Conservation (phyloP, 1,140 invertebrate species). For the Antheraea mylitta region DNA sequence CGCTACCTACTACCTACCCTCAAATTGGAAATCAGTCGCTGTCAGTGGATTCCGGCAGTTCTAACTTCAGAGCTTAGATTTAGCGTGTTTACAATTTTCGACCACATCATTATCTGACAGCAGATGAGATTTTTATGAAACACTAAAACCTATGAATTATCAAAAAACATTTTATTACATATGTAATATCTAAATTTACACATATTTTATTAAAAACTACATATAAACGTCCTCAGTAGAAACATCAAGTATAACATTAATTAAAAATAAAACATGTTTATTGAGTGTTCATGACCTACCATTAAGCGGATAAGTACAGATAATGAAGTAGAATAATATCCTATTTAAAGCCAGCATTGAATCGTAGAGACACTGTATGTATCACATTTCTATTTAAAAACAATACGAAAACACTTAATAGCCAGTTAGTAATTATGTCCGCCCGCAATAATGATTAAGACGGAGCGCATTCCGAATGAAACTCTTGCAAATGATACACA, state of each 20-base stretch:
- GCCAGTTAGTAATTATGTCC: not conserved
- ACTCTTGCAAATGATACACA: conserved; percentile 1
- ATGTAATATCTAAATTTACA: too few species aligned
- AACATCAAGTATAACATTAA: not conserved
- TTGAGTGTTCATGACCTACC: not conserved
- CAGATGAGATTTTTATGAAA: too few species aligned
- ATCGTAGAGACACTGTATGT: not conserved
- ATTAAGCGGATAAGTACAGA: not conserved
- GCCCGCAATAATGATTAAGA: not conserved
- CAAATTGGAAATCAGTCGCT: too few species aligned
- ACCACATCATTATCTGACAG: too few species aligned
- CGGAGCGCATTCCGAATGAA: not conserved
- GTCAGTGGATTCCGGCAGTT: too few species aligned
- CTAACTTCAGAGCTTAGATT: too few species aligned
- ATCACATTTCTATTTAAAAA: not conserved
- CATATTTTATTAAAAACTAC: not conserved
- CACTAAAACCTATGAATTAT: too few species aligned
- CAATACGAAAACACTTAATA: not conserved
- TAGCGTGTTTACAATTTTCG: too few species aligned
- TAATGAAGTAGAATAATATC: not conserved
- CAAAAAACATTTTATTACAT: too few species aligned
- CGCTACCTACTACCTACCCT: too few species aligned
- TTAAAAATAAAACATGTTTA: not conserved
- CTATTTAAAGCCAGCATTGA: not conserved
- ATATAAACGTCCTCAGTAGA: not conserved